Base-by-base conservation (phyloP, 2,113 vertebrate genomes). In the Pan troglodytes region DNA sequence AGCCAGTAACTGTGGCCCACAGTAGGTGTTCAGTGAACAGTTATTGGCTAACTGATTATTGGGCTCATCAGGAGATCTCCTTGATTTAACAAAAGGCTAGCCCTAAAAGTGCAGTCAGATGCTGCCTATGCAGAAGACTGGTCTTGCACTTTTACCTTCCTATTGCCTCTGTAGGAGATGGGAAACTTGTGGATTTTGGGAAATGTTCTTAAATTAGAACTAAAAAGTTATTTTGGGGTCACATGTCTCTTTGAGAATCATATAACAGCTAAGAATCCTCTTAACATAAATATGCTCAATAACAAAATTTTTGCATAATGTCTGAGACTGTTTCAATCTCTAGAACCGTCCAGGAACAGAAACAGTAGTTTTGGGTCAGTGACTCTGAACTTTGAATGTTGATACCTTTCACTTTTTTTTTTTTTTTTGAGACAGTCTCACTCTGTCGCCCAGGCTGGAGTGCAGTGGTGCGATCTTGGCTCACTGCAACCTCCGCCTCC, bases 151-250 rank as follows among this genome's bases (percentile, higher is more conserved):
- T 94, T 1, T 30, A 32, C 32, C 8, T 92, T 32, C 23, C 5
- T 32, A 11, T 48, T 38, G 0, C 16, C 35, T 25, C 50, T 43
- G 13, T 3, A 38, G 57, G 48, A 89, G 61, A 59, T 85, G 38
- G 32, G 75, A 90, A 83, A 23, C 20, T 52, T 10, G 17, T 73
- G 20, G 13, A 32, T 80, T 27, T 89, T 43, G 32, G 50, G 52
- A 82, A 73, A 83, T 61, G 14, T 35, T 83, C 45, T 93, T 85
- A 50, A 79, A 45, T 92, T 84, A 96, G 70, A 93, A 73, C 72
- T 38, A 38, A 25, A 17, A 78, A 25, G 27, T 87, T 35, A 6
- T 84, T 93, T 95, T n/a, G 6, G 30, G 27, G 16, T 88, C 38
- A 80, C 14, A 7, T 40, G 17, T 32, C 55, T 85, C 20, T 55